Conservation (phyloP, 1,140 invertebrate genomes). For the Neotoxoptera formosana region DNA sequence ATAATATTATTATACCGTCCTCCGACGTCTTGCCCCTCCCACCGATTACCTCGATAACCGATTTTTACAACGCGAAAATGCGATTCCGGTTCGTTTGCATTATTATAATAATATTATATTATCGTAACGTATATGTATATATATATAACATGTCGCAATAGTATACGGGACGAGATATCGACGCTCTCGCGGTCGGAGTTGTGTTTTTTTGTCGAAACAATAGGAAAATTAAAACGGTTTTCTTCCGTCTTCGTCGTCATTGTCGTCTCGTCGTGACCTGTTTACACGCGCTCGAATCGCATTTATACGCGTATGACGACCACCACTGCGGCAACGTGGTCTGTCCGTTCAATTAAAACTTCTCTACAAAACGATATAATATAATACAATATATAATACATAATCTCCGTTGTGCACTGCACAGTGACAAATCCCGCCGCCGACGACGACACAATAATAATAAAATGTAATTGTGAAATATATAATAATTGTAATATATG, state of each 20-base stretch:
- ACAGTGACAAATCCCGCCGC: not conserved
- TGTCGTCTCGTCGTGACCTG: constrained; percentile 9
- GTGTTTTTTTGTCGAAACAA: not conserved
- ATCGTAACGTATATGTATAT: not conserved
- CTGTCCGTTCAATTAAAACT: constrained; percentile 4
- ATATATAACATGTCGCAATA: not conserved
- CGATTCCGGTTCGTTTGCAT: not conserved
- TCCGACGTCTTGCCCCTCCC: not conserved
- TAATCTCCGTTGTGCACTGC: not conserved
- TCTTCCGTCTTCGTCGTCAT: not conserved
- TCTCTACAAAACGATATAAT: not conserved
- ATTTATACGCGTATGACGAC: not conserved
- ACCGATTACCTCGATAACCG: not conserved
- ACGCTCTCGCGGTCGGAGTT: not conserved
- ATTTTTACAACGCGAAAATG: not conserved
- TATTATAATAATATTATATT: not conserved
- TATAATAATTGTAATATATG: not conserved
- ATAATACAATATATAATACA: not conserved
- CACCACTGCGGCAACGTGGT: not conserved
- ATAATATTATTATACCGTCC: too few species aligned
- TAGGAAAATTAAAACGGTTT: constrained; percentile 14
- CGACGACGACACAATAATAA: not conserved
- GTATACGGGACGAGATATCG: not conserved
- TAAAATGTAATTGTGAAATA: not conserved
- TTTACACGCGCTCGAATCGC: not conserved